Base-by-base conservation (phyloP, 2,888 invertebrate species). In the Plagodis pulveraria region DNA sequence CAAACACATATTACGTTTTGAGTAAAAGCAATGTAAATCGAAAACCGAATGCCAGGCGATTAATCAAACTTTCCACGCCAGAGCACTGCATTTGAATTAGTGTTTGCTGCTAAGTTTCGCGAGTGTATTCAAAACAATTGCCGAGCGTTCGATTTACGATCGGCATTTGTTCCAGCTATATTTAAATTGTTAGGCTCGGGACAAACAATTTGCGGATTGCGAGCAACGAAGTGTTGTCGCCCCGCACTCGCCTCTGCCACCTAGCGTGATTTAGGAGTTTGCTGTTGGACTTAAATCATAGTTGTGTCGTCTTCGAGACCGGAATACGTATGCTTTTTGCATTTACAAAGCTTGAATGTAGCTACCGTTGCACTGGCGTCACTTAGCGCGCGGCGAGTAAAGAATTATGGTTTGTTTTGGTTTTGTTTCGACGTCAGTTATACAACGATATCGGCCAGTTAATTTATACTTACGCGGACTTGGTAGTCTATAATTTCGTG, bases 161-260 rank as follows among this genome's bases (percentile, higher is more conserved):
- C 86, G 91, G 90, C 78, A 90, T 89, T 89, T 81, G 86, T 87
- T 84, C 80, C 77, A 78, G 81, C 91, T 91, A 91, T 89, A 91
- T 91, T 87, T 91, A 91, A 87, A 90, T 87, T 84, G 89, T 88
- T 89, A 87, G 85, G 85, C 85, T 81, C 86, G 85, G 80, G 84
- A 88, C 88, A 87, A 89, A 89, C 88, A 90, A 90, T 91, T 91
- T 87, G 89, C 81, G 90, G 88, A 88, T 87, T 86, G 89, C 87
- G 80, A 84, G 83, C 81, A 80, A 78, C 80, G 79, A 75, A 84
- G 84, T 86, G 78, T 83, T 84, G 87, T 87, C 87, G 81, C 77
- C 73, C 80, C 77, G 74, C 82, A 77, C 78, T 84, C 81, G 81
- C 77, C 79, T 80, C 78, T 80, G 85, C 82, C 84, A 84, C 86